These are phyloP conservation scores for Pseudois nayaur DNA, from an alignment of 2,113 vertebrate species.

Conservation along the genomic window DNA sequence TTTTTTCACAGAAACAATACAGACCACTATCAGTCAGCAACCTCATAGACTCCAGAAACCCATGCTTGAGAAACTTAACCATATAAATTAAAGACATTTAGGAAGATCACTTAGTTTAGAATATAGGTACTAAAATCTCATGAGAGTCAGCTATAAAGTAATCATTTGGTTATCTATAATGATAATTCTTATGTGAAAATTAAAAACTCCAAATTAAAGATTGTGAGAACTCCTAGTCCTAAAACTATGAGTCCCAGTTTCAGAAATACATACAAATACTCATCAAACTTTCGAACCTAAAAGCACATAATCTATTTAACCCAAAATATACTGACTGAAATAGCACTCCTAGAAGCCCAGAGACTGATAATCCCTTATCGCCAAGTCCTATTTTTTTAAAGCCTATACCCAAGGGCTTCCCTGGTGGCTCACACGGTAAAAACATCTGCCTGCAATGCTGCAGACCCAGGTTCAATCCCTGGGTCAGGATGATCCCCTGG, in stretches of 20 bases:
- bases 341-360: not conserved
- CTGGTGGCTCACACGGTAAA: accelerated
- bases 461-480: not conserved
- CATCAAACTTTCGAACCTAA: not conserved
- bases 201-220: not conserved
- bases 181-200: not conserved
- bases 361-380: not conserved
- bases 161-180: not conserved
- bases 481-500: not conserved
- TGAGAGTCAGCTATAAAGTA: not conserved
- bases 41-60: not conserved
- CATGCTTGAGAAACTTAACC: not conserved
- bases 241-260: not conserved
- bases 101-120: not conserved
- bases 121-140: not conserved
- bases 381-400: not conserved
- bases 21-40: not conserved
- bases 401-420: not conserved
- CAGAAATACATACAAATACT: not conserved
- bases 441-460: not conserved
- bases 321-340: not conserved
- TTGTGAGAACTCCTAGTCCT: not conserved
- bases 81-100: not conserved
- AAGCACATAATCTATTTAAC: not conserved
- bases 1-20: not conserved